Percentiles rank a stretch among this genome's conserved stretches.
These are phyloP conservation scores for Gymnarchus niloticus DNA, from an alignment of 2,113 vertebrate species.

Conservation along the genomic window DNA sequence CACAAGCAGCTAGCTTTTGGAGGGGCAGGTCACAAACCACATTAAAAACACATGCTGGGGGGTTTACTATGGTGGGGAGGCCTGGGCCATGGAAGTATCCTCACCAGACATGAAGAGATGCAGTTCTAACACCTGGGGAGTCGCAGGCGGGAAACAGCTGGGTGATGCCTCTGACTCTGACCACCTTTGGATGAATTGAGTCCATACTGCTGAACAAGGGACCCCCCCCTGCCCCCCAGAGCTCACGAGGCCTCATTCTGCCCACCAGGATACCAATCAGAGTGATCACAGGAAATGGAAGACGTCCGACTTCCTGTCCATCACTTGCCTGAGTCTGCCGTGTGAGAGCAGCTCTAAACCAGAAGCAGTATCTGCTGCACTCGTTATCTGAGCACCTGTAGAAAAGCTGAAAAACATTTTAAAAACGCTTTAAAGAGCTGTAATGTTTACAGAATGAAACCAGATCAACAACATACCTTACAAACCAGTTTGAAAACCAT, in stretches of 20 bases:
- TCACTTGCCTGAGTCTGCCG: neutral
- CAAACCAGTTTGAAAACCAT: neutral
- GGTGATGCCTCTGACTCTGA: neutral
- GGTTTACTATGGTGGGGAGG: neutral
- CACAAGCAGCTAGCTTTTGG: constrained; percentile 23
- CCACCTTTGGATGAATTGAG: too few species aligned
- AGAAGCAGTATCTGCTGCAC: neutral
- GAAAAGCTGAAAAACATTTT: neutral
- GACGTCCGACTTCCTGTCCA: neutral
- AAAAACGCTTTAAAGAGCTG: neutral
- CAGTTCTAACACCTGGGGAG: neutral
- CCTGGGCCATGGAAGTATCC: neutral
- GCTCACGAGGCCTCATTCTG: neutral
- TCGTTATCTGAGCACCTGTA: neutral
- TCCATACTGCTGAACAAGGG: neutral
- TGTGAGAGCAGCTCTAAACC: neutral
- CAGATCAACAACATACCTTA: neutral
- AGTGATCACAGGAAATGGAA: neutral
- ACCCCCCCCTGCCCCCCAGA: neutral
- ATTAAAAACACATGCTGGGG: constrained; percentile 31
- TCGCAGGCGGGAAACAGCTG: neutral
- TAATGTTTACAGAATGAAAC: neutral
- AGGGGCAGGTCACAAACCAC: neutral
- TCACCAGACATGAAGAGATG: neutral
- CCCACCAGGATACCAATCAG: neutral